phyloP scores from a whole-genome alignment of 2,888 invertebrate genomes.

The Digitonthophagus gazella region DNA sequence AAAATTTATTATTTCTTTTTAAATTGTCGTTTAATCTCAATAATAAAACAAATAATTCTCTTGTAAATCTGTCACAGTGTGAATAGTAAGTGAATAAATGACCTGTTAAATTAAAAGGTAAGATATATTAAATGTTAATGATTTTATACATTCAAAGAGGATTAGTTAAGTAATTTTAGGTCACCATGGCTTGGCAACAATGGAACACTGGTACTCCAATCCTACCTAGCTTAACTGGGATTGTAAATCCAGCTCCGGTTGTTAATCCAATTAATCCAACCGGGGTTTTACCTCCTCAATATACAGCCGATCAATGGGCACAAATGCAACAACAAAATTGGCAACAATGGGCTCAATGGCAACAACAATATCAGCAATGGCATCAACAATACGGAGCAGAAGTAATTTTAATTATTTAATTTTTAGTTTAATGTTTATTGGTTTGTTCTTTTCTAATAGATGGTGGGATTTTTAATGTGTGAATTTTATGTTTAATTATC shows the following conservation, averaged over 20 bases:
- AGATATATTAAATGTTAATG: neutral
- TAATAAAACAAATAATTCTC: neutral
- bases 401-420: constrained; percentile 50
- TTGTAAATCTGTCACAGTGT: neutral
- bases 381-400: constrained; percentile 73
- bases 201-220: constrained; percentile 40
- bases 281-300: constrained; percentile 44
- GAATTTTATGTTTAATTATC: too few species aligned
- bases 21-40: neutral
- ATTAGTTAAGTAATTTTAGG: constrained; percentile 13
- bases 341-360: constrained; percentile 76
- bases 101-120: neutral
- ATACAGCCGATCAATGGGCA: constrained; percentile 67
- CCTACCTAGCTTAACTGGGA: constrained; percentile 28
- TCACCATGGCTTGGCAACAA: constrained; percentile 48
- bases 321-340: constrained; percentile 69
- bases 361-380: constrained; percentile 75
- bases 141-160: neutral
- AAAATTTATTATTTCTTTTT: neutral
- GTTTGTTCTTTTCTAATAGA: neutral
- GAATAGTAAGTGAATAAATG: neutral
- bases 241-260: constrained; percentile 37
- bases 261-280: constrained; percentile 38
- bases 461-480: too few species aligned
- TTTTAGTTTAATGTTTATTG: constrained; percentile 12